Base-by-base conservation (phyloP, 1,140 invertebrate genomes). In the Drosophila biarmipes region DNA sequence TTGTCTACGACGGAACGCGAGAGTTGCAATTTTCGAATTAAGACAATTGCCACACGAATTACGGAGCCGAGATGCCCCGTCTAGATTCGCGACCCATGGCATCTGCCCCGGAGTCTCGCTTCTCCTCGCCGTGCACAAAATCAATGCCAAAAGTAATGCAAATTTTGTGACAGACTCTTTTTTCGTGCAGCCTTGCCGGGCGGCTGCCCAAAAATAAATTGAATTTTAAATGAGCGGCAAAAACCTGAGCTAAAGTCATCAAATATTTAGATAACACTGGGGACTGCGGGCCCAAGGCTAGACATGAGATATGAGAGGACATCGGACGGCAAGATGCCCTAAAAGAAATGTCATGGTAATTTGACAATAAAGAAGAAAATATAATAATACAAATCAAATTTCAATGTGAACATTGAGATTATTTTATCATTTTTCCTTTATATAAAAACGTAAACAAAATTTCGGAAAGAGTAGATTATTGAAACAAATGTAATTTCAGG, bases 11-110 rank as follows among this genome's bases (percentile, higher is more conserved):
- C 53, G 51, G 42, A 29, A 29, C 66, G 78, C 73, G 57, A 73
- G 71, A 80, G 68, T 73, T 89, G 82, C 82, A 87, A 87, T 87
- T 87, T 87, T 82, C 84, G 72, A 87, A 89, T 87, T 87, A 87
- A 87, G 84, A 89, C 82, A 87, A 87, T 87, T 87, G 84, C 61
- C 66, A 64, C 72, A 66, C 58, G 80, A 87, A 79, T 87, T 89
- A 69, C 67, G 37, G 51, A 69, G 24, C 61, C 40, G 17, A 51
- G 52, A 73, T 54, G 31, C 43, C 43, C 51, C 49, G 35, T 43
- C 52, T 48, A 51, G 52, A 64, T 75, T 45, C n/a, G 58, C 52
- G 51, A 75, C 72, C 43, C 59, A 75, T 19, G 31, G 15, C 38
- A 73, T 73, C 57, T 42, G 35, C 42, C 40, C 56, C 34, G 14